Evolutionary conservation across 2,888 invertebrate species (phyloP).

Genomic region (Drosophila pseudotakahashii): DNA sequence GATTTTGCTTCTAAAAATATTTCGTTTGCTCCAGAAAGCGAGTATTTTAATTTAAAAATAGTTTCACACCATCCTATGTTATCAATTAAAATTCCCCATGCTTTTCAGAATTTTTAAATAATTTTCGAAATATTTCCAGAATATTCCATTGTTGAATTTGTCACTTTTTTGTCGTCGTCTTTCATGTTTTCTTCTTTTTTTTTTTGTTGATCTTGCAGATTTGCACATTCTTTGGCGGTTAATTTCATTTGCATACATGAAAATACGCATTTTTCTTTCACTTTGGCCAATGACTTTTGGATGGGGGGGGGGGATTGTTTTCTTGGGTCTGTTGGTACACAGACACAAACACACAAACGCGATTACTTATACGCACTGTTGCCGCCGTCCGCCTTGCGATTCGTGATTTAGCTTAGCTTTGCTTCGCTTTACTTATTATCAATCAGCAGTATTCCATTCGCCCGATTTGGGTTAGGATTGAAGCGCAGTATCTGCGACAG

Average conservation of each 20-base stretch:
- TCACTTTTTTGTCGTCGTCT: background rate
- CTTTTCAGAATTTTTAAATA: background rate
- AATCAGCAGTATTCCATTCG: constrained; percentile 10
- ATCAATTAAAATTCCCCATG: background rate
- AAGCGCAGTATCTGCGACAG: constrained; percentile 4
- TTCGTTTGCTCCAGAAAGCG: constrained; percentile 1
- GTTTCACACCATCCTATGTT: background rate
- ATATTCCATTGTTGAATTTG: background rate
- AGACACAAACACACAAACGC: background rate
- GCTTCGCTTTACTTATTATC: constrained; percentile 19
- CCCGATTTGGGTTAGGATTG: constrained; percentile 26
- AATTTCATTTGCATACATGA: constrained; percentile 41
- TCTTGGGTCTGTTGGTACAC: constrained; percentile 1
- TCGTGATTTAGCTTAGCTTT: constrained; percentile 7
- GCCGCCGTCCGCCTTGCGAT: constrained; percentile 8
- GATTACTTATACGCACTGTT: constrained; percentile 33
- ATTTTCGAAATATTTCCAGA: background rate
- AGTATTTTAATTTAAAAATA: background rate
- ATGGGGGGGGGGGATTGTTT: constrained; percentile 13
- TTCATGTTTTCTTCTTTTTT: background rate
- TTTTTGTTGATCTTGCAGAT: constrained; percentile 22
- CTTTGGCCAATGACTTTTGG: constrained; percentile 40
- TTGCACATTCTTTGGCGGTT: constrained; percentile 28
- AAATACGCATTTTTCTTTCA: constrained; percentile 2
- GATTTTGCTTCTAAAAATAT: background rate